phyloP scores from a whole-genome alignment of 2,113 vertebrate genomes.

The Propithecus coquereli region DNA sequence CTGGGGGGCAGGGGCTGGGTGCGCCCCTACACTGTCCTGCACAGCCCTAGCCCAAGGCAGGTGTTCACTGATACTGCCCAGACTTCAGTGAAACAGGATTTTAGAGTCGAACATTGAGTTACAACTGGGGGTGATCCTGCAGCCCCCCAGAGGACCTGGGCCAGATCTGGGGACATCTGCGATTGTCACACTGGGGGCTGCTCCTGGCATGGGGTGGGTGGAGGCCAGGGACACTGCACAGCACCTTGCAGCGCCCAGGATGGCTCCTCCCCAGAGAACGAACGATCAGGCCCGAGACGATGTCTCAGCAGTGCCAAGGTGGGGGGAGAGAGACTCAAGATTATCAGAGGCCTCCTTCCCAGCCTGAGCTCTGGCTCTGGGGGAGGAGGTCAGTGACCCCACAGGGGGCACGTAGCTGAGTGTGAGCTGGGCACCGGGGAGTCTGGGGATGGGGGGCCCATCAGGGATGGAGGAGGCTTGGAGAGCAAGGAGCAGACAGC shows the following conservation, averaged over 20 bases:
- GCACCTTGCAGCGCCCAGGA: neutral
- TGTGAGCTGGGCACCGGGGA: neutral
- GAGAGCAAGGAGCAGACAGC: neutral
- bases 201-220: too few relatives aligned
- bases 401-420: neutral
- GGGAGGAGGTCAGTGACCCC: neutral
- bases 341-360: neutral
- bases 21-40: neutral
- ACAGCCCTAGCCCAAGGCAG: too few relatives aligned
- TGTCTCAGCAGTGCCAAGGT: neutral
- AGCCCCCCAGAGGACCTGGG: neutral
- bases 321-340: too few relatives aligned
- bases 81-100: neutral
- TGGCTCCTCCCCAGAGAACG: accelerated
- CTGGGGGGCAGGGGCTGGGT: neutral
- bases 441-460: neutral
- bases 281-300: neutral
- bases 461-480: neutral
- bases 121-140: neutral
- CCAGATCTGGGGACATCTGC: neutral
- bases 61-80: neutral
- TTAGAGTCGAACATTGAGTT: neutral
- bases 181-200: neutral
- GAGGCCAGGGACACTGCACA: neutral
- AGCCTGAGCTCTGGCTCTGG: neutral